These are phyloP conservation scores for Darevskia nairensis DNA, from an alignment of 2,797 vertebrate species.

Conservation along the genomic window DNA sequence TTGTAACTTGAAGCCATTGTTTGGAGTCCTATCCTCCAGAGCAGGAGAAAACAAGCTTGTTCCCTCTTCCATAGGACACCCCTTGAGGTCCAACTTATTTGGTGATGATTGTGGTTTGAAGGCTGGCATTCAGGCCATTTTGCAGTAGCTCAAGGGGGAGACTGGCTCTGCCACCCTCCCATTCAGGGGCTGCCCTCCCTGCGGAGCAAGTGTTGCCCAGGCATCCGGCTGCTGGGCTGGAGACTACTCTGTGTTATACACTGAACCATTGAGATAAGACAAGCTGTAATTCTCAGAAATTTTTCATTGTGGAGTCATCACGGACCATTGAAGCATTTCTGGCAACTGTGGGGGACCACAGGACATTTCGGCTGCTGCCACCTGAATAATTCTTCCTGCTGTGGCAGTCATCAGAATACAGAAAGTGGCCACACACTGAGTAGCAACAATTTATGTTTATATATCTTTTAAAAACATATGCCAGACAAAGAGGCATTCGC, in stretches of 20 bases:
- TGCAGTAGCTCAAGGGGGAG: not conserved
- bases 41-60: too few species aligned
- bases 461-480: not conserved
- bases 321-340: not conserved
- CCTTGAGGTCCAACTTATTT: not conserved
- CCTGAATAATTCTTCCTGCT: not conserved
- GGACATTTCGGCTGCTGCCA: not conserved
- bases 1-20: too few species aligned
- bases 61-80: not conserved
- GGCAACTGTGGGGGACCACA: not conserved
- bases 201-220: not conserved
- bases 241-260: not conserved
- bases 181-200: not conserved
- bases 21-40: too few species aligned
- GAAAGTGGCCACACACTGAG: not conserved
- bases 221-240: not conserved
- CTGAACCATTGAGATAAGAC: not conserved
- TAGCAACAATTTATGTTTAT: not conserved
- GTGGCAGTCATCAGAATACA: not conserved
- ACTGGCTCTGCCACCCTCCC: not conserved
- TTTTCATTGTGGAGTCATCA: not conserved
- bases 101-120: not conserved
- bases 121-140: not conserved
- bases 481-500: not conserved
- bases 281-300: not conserved